These are phyloP conservation scores for Gerris lacustris DNA, from an alignment of 2,888 invertebrate genomes.

Conservation along the genomic window DNA sequence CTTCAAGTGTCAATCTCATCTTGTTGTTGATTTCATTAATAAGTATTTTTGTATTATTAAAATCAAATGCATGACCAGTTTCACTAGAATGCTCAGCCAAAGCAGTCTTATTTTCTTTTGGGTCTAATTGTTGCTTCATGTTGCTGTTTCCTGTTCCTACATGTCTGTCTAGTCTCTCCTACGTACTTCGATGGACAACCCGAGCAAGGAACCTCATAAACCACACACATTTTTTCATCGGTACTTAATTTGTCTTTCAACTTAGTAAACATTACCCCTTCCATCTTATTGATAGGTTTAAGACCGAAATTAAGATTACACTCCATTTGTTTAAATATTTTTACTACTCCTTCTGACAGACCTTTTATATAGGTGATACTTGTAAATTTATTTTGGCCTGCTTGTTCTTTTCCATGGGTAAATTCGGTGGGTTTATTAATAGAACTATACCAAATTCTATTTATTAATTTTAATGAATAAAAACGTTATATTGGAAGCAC, in stretches of 20 bases:
- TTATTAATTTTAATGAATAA: too few relatives aligned
- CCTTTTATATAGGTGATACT: too few relatives aligned
- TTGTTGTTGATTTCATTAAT: not conserved
- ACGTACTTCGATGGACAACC: not conserved
- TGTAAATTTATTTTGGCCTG: too few relatives aligned
- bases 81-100: not conserved
- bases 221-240: not conserved
- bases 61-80: not conserved
- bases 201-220: not conserved
- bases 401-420: too few relatives aligned
- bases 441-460: too few relatives aligned
- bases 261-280: not conserved
- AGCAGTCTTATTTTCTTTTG: not conserved
- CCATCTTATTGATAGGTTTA: not conserved
- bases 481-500: too few relatives aligned
- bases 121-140: not conserved
- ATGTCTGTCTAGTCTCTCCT: not conserved
- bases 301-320: too few relatives aligned
- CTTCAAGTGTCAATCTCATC: too few relatives aligned
- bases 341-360: too few relatives aligned
- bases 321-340: too few relatives aligned
- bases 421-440: too few relatives aligned
- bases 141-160: not conserved
- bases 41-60: not conserved
- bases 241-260: not conserved